phyloP scores from a whole-genome alignment of 1,140 invertebrate species.

The Coenobita brevimanus region DNA sequence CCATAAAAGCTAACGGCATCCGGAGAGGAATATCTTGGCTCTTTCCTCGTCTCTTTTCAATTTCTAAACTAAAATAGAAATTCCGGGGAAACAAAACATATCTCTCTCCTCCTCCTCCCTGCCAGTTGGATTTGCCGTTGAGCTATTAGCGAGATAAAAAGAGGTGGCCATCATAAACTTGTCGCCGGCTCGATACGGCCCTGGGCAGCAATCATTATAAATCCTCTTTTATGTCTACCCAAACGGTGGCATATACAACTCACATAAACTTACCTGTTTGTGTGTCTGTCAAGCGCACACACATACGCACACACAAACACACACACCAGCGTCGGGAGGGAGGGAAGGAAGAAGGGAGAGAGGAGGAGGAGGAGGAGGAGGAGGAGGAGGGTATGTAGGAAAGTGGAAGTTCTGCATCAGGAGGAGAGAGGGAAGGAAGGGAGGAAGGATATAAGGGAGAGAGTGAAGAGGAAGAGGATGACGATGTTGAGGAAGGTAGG shows the following conservation, averaged over 20 bases:
- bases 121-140: constrained; percentile 62
- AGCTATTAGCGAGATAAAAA: constrained; percentile 65
- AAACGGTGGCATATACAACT: constrained; percentile 62
- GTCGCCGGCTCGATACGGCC: constrained; percentile 56
- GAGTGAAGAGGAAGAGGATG: neutral
- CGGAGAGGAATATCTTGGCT: constrained; percentile 47
- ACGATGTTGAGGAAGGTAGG: neutral
- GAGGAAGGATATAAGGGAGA: neutral
- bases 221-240: constrained; percentile 64
- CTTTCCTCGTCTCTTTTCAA: constrained; percentile 53
- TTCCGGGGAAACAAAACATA: constrained; percentile 33
- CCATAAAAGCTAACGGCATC: constrained; percentile 52
- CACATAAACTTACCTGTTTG: constrained; percentile 64
- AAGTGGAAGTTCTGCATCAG: neutral
- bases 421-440: neutral
- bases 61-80: constrained; percentile 59
- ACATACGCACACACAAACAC: neutral
- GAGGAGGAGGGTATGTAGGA: neutral
- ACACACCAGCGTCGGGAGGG: neutral
- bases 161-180: constrained; percentile 60
- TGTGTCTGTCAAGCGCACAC: constrained; percentile 58
- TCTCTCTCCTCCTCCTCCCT: constrained; percentile 29
- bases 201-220: constrained; percentile 66
- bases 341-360: neutral
- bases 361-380: constrained; percentile 11